phyloP scores from a whole-genome alignment of 1,140 invertebrate species.

The Cotesia chilonis region DNA sequence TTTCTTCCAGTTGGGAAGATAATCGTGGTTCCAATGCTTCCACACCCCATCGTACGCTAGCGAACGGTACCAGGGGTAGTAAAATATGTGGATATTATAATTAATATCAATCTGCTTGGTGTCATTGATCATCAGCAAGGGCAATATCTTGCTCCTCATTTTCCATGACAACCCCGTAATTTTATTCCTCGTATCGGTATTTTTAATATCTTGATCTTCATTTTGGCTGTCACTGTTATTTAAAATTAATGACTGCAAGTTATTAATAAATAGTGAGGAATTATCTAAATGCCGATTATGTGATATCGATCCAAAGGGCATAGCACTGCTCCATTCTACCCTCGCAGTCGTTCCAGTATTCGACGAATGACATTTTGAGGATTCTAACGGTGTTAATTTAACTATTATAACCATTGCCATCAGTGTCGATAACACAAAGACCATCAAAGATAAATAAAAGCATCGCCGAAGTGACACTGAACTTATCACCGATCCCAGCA shows the following conservation, averaged over 20 bases:
- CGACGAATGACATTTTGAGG: constrained; percentile 54
- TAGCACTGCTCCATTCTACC: constrained; percentile 53
- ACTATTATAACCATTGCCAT: constrained; percentile 57
- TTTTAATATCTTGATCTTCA: constrained; percentile 48
- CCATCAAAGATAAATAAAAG: constrained; percentile 54
- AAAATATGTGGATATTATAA: constrained; percentile 66
- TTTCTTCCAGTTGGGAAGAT: constrained; percentile 64
- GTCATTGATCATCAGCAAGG: constrained; percentile 45
- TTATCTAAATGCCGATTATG: constrained; percentile 1
- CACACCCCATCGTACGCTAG: constrained; percentile 58
- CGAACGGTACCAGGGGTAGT: constrained; percentile 66
- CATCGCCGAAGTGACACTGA: constrained; percentile 53
- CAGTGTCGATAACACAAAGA: constrained; percentile 52
- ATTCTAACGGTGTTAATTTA: constrained; percentile 56
- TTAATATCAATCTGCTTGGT: constrained; percentile 51
- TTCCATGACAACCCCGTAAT: constrained; percentile 47
- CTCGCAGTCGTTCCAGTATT: constrained; percentile 42
- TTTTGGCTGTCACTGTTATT: constrained; percentile 35
- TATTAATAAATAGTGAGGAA: not conserved
- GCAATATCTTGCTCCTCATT: constrained; percentile 52
- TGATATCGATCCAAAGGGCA: constrained; percentile 34
- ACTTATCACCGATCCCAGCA: constrained; percentile 49
- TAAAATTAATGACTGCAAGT: constrained; percentile 9
- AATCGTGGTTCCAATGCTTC: constrained; percentile 66
- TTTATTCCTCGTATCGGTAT: constrained; percentile 49